Evolutionary conservation across 2,888 invertebrate genomes (phyloP), one percentile per base, ranked within the genome.

Genomic region (Sepiola atlantica): DNA sequence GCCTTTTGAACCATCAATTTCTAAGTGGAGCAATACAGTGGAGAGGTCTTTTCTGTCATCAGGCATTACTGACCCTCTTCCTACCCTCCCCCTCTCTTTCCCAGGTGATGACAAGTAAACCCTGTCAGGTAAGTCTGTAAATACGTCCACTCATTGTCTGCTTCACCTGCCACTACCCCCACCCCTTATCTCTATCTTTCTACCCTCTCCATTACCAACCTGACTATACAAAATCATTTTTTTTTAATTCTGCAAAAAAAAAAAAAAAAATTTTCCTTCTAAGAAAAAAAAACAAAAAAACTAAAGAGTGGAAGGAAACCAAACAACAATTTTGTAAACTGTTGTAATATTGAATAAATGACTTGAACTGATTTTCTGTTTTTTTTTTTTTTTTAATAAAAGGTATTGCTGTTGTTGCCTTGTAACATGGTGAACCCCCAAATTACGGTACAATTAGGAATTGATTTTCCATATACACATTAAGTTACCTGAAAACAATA

Each of bases 341-440:
- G 93, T 93, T 93, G 93, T 93, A 93, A 93, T 93, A 93, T 93
- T 93, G 61, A 93, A 93, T 93, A 93, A 93, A 93, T 92, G n/a
- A 92, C 28, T 77, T 77, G 77, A 77, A 77, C n/a, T n/a, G 14
- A 77, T 12, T n/a, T 14, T 77, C 14, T 77, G 14, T 28, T n/a
- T n/a, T 77, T 32, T 32, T 0, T 45, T 45, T 45, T 45, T 45
- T 45, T 45, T 45, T 4, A 45, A 45, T 45, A 45, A 45, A 8
- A 45, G 45, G 45, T 45, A 45, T 45, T 8, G 45, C 4, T 45
- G 4, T 45, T 4, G 45, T 45, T 45, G 45, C 45, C 8, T 45
- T 45, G n/a, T 45, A 8, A 45, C 45, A 45, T 45, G 2, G 45
- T 45, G 45, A 45, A 45, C 45, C 8, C 45, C 8, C 8, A 45